phyloP scores from a whole-genome alignment of 2,888 invertebrate species.

The Drosophila melanosoma region DNA sequence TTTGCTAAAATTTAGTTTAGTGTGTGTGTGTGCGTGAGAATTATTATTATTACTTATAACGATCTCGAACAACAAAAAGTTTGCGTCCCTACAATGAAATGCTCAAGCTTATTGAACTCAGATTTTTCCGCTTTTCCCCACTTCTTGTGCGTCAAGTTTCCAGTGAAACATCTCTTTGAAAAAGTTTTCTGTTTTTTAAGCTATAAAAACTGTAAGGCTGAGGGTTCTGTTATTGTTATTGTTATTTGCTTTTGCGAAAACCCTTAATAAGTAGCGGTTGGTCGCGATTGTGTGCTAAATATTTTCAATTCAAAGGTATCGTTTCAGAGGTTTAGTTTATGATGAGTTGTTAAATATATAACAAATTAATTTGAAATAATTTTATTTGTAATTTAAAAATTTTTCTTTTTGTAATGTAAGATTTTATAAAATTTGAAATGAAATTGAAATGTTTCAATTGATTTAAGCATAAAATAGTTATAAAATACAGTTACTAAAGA shows the following conservation, averaged over 20 bases:
- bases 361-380: not conserved
- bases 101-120: conserved; percentile 53
- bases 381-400: not conserved
- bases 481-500: not conserved
- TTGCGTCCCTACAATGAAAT: conserved; percentile 26
- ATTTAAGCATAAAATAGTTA: not conserved
- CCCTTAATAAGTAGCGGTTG: not conserved
- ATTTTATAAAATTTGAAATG: not conserved
- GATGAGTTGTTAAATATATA: not conserved
- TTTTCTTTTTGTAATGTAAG: not conserved
- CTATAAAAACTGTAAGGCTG: conserved; percentile 15
- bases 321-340: not conserved
- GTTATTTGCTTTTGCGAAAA: conserved; percentile 3
- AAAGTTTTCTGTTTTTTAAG: conserved; percentile 28
- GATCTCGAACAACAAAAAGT: conserved; percentile 46
- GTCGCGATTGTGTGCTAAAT: not conserved
- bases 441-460: not conserved
- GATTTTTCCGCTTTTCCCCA: not conserved
- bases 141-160: not conserved
- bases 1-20: conserved; percentile 1
- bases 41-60: conserved; percentile 53
- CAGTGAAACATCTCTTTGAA: conserved; percentile 14
- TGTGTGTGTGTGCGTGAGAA: conserved; percentile 16
- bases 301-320: conserved; percentile 13
- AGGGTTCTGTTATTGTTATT: conserved; percentile 9